Base-by-base conservation (phyloP, 2,888 invertebrate genomes). In the Eupelmus urozonus region DNA sequence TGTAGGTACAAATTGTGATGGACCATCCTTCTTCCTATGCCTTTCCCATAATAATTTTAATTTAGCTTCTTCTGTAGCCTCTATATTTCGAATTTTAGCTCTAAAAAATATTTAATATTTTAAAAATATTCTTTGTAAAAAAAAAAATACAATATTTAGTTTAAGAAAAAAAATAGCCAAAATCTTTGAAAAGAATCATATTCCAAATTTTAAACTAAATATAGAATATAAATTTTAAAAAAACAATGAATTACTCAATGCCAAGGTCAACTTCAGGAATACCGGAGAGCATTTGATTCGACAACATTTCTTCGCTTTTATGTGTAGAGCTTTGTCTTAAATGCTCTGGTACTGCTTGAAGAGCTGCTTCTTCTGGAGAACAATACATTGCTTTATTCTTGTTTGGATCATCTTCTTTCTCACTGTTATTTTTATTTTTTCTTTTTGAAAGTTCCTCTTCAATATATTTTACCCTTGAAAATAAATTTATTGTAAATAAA, bases 221-320 rank as follows among this genome's bases (percentile, higher is more conserved):
- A n/a, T n/a, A n/a, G n/a, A 20, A 20, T 20, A 29, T 25, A 51
- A 25, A 20, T 65, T 18, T 69, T 27, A 11, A 11, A 62, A 67
- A 20, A 29, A 42, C 42, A 60, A 60, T 59, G 62, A 1, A 69
- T 65, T 88, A 94, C 93, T 98, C 98, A 84, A 99, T 98, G n/a
- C 99, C 99, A 70, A 99, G 92, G 91, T 99, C 99, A 0, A 99
- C 97, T 92, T 99, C 99, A 0, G 99, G 99, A 82, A 99, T 99
- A 49, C 99, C 99, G 87, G 97, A 98, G 3, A 99, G 92, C 99
- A 99, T 99, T 92, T 99, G 99, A 92, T 99, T 98, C 2, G 99
- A 99, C 85, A 99, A 93, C 97, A 99, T 98, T 91, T 99, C 99
- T 90, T 99, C 99, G 1, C 97, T 98, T 87, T 95, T 93, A 84